Conservation (phyloP, 2,113 vertebrate species). For the Suncus etruscus region DNA sequence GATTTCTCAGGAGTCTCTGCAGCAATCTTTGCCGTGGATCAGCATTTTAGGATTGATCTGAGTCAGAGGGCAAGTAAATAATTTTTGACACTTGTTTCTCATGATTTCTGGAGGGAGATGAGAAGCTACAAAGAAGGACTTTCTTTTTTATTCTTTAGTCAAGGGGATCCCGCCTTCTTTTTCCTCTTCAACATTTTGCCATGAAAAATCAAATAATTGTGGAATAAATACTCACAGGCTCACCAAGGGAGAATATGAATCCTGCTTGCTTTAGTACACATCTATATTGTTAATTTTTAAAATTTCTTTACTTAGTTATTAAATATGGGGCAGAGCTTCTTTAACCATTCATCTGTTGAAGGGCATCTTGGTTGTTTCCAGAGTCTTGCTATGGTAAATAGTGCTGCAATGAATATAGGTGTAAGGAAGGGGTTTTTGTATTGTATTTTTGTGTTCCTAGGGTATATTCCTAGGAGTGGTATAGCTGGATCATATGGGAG, state of each 20-base stretch:
- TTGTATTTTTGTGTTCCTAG: no score
- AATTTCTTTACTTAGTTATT: no score
- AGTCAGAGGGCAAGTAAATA: conserved; percentile 47
- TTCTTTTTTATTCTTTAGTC: not conserved
- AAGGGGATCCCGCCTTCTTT: not conserved
- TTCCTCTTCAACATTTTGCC: not conserved
- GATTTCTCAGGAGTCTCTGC: not conserved
- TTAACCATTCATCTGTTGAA: no score
- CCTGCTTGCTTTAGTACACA: fast-evolving
- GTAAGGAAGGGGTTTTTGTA: no score
- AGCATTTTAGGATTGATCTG: conserved; percentile 55
- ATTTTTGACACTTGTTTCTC: not conserved
- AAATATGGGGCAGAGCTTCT: no score
- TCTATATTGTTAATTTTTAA: not conserved
- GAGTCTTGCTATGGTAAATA: no score
- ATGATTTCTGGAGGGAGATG: not conserved
- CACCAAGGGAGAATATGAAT: fast-evolving
- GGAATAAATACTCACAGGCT: not conserved
- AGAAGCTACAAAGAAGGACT: not conserved
- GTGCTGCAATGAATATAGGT: no score
- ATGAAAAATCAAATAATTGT: not conserved
- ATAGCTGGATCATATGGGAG: no score
- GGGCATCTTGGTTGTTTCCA: no score
- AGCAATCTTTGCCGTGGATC: not conserved
- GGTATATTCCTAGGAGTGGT: no score